A percentile compares a stretch with the other conserved stretches of the same genome.
Evolutionary conservation across 2,888 invertebrate genomes (phyloP).

Genomic region (Lysandra coridon): DNA sequence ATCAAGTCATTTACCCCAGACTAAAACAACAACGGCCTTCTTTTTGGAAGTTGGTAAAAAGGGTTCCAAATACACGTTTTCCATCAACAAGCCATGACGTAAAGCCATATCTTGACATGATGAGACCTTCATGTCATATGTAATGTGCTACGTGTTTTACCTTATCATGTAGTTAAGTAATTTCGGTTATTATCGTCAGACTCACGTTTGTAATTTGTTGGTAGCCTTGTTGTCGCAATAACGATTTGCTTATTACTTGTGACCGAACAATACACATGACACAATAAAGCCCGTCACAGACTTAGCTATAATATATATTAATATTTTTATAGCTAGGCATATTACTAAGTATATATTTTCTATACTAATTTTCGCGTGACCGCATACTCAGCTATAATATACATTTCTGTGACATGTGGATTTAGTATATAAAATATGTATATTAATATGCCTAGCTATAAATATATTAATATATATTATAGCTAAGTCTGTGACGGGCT

Average conservation of each 20-base stretch:
- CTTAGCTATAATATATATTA: too few relatives aligned
- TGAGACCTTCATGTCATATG: neutral
- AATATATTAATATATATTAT: too few relatives aligned
- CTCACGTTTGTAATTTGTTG: neutral
- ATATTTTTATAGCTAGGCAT: too few relatives aligned
- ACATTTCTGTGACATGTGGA: too few relatives aligned
- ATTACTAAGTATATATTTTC: too few relatives aligned
- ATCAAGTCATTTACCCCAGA: too few relatives aligned
- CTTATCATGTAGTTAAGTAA: conserved; percentile 2
- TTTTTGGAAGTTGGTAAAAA: neutral
- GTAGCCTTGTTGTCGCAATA: neutral
- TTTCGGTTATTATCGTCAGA: neutral
- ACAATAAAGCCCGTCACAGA: neutral
- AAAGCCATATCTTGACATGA: neutral
- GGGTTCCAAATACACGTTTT: neutral
- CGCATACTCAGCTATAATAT: too few relatives aligned
- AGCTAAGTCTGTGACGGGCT: too few relatives aligned
- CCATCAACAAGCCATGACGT: neutral
- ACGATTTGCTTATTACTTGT: neutral
- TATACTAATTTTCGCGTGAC: too few relatives aligned
- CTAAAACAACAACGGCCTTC: neutral
- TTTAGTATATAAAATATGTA: too few relatives aligned
- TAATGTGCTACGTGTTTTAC: conserved; percentile 1
- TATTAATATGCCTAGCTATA: too few relatives aligned
- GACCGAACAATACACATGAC: neutral